Evolutionary conservation across 2,113 vertebrate genomes (phyloP), one percentile per base, ranked within the genome.

Genomic region (Campylomormyrus tamandua): DNA sequence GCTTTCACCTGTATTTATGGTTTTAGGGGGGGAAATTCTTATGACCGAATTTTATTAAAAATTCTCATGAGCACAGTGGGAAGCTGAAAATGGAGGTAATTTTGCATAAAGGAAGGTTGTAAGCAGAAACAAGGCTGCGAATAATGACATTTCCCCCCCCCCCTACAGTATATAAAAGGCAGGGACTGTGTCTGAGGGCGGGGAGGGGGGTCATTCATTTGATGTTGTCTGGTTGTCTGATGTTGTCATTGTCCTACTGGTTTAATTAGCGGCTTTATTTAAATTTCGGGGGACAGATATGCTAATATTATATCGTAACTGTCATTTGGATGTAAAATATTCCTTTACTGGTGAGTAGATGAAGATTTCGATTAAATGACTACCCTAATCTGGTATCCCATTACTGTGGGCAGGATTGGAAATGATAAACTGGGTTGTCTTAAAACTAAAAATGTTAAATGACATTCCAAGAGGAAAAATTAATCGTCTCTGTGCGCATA

Each of bases 171-270:
- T 87, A 53, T 87, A 87, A 87, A 87, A 87, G 48, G 31, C n/a
- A 31, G 48, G n/a, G 48, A 50, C 45, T 87, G 27, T 19, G 85
- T 87, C 49, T 52, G 49, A n/a, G 50, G 45, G 83, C 10, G 74
- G 45, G 85, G n/a, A 15, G 85, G 85, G n/a, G 27, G 85, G 48
- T 87, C 85, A n/a, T 56, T 56, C 85, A 56, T 87, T 87, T 87
- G 50, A 87, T 87, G 85, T 87, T 53, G 85, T 87, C 50, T 87
- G 50, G 85, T 31, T 87, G 27, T 87, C 50, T 87, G 85, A 87
- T 87, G 85, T 87, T 87, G 85, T 87, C 85, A 56, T 87, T 87
- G 85, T 87, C 85, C 27, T 87, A n/a, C 85, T 87, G 85, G 49
- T 87, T 87, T 87, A 87, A 87, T 87, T 87, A 87, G 85, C 50